Percentiles rank a stretch among this genome's conserved stretches.
Evolutionary conservation across 2,888 invertebrate species (phyloP).

Genomic region (Eupithecia centaureata): DNA sequence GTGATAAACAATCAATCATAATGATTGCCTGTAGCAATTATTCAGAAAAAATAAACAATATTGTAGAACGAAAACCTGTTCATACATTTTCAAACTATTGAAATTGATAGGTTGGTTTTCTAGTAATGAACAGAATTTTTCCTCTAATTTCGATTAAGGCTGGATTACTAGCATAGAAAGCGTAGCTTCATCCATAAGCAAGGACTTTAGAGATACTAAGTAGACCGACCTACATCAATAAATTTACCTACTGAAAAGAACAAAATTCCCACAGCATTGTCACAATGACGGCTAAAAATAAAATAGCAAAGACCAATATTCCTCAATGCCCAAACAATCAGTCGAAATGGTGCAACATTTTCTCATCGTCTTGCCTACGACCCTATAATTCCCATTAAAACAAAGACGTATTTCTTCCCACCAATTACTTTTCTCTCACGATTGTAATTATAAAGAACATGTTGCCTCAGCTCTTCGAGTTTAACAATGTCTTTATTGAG

Average conservation of each 20-base stretch:
- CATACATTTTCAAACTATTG: neutral
- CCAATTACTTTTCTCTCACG: slow-evolving; percentile 68
- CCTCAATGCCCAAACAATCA: slow-evolving; percentile 17
- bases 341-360: slow-evolving; percentile 39
- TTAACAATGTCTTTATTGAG: slow-evolving; percentile 35
- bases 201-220: no score
- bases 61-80: neutral
- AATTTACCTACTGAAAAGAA: neutral
- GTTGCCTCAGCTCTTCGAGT: slow-evolving; percentile 19
- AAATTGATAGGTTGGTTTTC: neutral
- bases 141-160: neutral
- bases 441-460: slow-evolving; percentile 61
- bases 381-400: slow-evolving; percentile 56
- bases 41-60: neutral
- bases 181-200: no score
- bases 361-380: slow-evolving; percentile 54
- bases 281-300: neutral
- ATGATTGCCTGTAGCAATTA: neutral
- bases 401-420: slow-evolving; percentile 63
- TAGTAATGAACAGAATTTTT: neutral
- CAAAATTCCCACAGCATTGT: neutral
- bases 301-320: slow-evolving; percentile 6
- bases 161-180: neutral
- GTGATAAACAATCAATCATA: neutral
- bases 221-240: no score